phyloP scores from a whole-genome alignment of 2,113 vertebrate species.

The Scortum barcoo region DNA sequence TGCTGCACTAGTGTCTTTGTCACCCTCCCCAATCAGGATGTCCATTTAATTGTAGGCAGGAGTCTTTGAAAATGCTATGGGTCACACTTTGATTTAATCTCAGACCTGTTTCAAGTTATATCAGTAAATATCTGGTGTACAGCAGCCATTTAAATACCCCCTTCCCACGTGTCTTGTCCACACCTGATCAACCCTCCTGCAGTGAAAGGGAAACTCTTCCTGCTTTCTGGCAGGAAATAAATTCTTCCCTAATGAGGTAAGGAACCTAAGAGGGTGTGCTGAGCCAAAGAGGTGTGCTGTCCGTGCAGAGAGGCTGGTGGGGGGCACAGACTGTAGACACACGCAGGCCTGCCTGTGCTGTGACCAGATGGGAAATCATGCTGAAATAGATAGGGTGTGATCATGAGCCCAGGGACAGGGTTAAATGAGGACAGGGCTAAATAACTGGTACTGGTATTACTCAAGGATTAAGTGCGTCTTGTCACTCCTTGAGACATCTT shows the following conservation, averaged over 20 bases:
- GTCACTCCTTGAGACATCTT: not conserved
- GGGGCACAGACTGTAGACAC: slow-evolving; percentile 74
- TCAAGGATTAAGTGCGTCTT: slow-evolving; percentile 7
- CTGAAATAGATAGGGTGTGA: slow-evolving; percentile 14
- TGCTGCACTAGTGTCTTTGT: slow-evolving; percentile 20
- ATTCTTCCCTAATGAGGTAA: slow-evolving; percentile 87
- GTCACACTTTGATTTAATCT: not conserved
- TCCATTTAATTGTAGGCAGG: not conserved
- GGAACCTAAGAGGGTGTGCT: slow-evolving; percentile 88
- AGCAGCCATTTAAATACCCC: slow-evolving; percentile 3
- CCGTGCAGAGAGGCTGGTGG: slow-evolving; percentile 66
- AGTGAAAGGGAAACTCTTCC: slow-evolving; percentile 72
- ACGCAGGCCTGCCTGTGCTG: slow-evolving; percentile 66
- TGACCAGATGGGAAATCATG: slow-evolving; percentile 36
- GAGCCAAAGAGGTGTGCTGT: slow-evolving; percentile 81
- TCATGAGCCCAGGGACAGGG: not conserved
- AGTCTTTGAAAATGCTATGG: not conserved
- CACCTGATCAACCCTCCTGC: slow-evolving; percentile 6
- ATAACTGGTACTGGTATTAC: not conserved
- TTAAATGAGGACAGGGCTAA: slow-evolving; percentile 11
- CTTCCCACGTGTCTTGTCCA: not conserved
- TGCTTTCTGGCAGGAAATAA: slow-evolving; percentile 88
- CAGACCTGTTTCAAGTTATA: not conserved
- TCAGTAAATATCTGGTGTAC: not conserved
- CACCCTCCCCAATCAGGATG: too few species aligned